phyloP scores from a whole-genome alignment of 2,888 invertebrate genomes.

The Blastobasis adustella region DNA sequence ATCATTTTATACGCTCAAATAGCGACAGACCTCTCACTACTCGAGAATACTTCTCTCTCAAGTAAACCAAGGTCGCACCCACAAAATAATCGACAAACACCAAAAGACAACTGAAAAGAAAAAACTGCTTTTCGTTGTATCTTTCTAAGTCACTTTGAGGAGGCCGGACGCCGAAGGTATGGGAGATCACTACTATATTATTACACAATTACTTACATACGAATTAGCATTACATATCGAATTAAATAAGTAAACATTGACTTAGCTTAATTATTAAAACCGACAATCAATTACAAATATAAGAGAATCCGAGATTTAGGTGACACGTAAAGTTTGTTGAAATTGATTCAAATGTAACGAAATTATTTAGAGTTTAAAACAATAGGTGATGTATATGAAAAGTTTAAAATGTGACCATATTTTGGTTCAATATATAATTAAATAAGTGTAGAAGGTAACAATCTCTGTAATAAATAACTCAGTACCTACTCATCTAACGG shows the following conservation, averaged over 20 bases:
- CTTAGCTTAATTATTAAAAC: constrained; percentile 71
- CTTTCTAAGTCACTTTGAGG: constrained; percentile 34
- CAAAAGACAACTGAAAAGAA: constrained; percentile 44
- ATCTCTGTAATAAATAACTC: too few species aligned
- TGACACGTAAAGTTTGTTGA: constrained; percentile 16
- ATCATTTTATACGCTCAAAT: constrained; percentile 14
- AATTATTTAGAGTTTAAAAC: too few species aligned
- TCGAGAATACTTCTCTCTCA: too few species aligned
- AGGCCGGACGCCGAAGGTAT: constrained; percentile 63
- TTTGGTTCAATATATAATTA: too few species aligned
- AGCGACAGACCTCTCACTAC: too few species aligned
- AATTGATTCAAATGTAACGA: too few species aligned
- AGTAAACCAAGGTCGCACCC: too few species aligned
- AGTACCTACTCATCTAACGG: too few species aligned
- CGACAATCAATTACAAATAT: constrained; percentile 54
- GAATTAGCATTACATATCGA: constrained; percentile 67
- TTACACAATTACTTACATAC: constrained; percentile 69
- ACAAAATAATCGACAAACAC: constrained; percentile 25
- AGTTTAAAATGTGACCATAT: too few species aligned
- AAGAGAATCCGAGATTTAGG: constrained; percentile 34
- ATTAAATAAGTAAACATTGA: constrained; percentile 74
- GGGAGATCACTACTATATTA: constrained; percentile 72
- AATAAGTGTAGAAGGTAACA: too few species aligned
- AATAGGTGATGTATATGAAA: too few species aligned
- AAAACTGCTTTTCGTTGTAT: constrained; percentile 67